Percentiles rank a stretch among this genome's conserved stretches.
These are phyloP conservation scores for Microcebus griseorufus DNA, from an alignment of 2,113 vertebrate genomes.

Conservation along the genomic window DNA sequence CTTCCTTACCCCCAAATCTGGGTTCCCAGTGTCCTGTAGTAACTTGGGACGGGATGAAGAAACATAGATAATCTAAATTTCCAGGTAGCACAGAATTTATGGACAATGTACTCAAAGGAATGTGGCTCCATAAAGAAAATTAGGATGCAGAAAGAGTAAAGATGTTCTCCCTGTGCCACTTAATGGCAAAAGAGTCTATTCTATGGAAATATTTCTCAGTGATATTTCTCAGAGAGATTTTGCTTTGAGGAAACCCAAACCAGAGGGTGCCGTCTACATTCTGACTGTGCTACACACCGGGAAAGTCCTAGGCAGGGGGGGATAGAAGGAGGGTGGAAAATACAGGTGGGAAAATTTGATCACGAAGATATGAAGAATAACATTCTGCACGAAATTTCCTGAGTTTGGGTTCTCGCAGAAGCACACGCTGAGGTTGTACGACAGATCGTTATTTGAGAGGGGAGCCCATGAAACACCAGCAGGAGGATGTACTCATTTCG, in stretches of 20 bases:
- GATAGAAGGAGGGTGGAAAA: not conserved
- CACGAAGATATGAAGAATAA: no score
- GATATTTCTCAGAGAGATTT: not conserved
- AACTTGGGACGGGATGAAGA: not conserved
- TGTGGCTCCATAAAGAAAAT: not conserved
- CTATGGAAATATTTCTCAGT: not conserved
- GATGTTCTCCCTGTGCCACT: rapidly evolving
- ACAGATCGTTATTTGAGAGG: no score
- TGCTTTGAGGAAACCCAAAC: no score
- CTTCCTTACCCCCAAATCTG: no score
- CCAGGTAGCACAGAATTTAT: not conserved
- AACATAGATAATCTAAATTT: not conserved
- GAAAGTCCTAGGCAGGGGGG: no score
- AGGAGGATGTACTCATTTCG: not conserved
- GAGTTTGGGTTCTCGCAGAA: not conserved
- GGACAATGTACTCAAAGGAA: not conserved
- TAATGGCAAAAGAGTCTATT: no score
- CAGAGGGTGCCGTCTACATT: not conserved
- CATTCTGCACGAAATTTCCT: no score
- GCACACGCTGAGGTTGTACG: not conserved
- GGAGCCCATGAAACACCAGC: not conserved
- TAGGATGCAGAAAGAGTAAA: not conserved
- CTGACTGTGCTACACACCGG: not conserved
- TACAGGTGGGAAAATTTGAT: no score
- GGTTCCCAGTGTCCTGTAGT: not conserved